Conservation (phyloP, 1,140 invertebrate species). For the Sinella curviseta region DNA sequence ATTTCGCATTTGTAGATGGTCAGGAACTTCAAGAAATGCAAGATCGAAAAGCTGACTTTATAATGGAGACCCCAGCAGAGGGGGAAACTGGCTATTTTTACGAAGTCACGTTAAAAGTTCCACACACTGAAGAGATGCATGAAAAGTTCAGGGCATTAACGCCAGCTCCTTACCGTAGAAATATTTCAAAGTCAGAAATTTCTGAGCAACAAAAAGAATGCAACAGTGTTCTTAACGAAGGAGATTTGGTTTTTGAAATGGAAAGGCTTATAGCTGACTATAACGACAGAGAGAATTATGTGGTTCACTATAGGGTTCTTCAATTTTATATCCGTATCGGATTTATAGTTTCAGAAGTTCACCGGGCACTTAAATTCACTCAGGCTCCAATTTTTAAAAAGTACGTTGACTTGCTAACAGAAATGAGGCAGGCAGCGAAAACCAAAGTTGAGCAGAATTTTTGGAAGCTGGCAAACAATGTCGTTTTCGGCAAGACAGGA, state of each 20-base stretch:
- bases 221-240: too few relatives aligned
- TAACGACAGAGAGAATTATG: not conserved
- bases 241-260: too few relatives aligned
- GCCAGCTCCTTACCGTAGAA: too few relatives aligned
- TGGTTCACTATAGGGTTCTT: too few relatives aligned
- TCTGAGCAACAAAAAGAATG: too few relatives aligned
- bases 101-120: not conserved
- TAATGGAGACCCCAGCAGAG: not conserved
- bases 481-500: not conserved
- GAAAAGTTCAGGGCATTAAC: not conserved
- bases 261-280: not conserved
- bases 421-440: not conserved
- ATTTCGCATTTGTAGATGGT: not conserved
- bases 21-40: not conserved
- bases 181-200: too few relatives aligned
- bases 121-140: not conserved
- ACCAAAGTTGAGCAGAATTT: not conserved
- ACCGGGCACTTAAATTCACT: not conserved
- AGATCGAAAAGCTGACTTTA: not conserved
- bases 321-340: not conserved
- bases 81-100: not conserved
- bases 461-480: not conserved
- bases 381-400: not conserved
- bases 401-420: too few relatives aligned
- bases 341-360: not conserved